A percentile compares a stretch with the other conserved stretches of the same genome.
Conservation (phyloP, 2,888 invertebrate species). For the Pollenia labialis region DNA sequence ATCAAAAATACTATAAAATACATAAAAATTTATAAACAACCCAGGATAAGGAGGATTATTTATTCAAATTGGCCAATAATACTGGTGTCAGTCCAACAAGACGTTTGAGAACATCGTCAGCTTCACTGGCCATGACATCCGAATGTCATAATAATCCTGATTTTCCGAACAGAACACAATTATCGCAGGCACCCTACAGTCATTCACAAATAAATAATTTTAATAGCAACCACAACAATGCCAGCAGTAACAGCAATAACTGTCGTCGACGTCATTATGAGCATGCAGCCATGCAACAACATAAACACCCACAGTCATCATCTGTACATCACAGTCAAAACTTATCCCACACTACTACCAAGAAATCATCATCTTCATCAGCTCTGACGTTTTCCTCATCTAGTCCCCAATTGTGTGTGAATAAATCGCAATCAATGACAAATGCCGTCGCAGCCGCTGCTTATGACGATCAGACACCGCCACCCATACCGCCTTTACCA, state of each 20-base stretch:
- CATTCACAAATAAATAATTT: conserved; percentile 68
- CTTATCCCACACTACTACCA: conserved; percentile 44
- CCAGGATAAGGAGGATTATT: conserved; percentile 79
- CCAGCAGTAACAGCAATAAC: conserved; percentile 56
- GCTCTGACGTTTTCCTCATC: conserved; percentile 80
- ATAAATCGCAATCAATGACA: conserved; percentile 77
- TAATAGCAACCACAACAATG: conserved; percentile 36
- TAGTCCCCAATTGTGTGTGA: conserved; percentile 82
- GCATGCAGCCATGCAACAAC: conserved; percentile 63
- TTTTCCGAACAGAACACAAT: conserved; percentile 70
- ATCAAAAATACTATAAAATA: conserved; percentile 30
- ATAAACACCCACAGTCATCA: conserved; percentile 48
- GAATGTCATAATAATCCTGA: conserved; percentile 80
- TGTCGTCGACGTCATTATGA: conserved; percentile 73
- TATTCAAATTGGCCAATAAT: conserved; percentile 56
- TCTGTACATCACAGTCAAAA: conserved; percentile 57
- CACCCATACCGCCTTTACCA: conserved; percentile 88
- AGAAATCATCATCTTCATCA: conserved; percentile 71
- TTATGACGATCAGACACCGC: conserved; percentile 86
- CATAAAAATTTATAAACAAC: conserved; percentile 39
- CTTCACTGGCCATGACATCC: conserved; percentile 76
- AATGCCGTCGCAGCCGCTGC: conserved; percentile 74
- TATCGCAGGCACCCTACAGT: conserved; percentile 64
- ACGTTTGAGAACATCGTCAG: conserved; percentile 71
- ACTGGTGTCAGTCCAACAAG: conserved; percentile 72